Conservation (phyloP, 1,140 invertebrate species). For the Apis cerana region DNA sequence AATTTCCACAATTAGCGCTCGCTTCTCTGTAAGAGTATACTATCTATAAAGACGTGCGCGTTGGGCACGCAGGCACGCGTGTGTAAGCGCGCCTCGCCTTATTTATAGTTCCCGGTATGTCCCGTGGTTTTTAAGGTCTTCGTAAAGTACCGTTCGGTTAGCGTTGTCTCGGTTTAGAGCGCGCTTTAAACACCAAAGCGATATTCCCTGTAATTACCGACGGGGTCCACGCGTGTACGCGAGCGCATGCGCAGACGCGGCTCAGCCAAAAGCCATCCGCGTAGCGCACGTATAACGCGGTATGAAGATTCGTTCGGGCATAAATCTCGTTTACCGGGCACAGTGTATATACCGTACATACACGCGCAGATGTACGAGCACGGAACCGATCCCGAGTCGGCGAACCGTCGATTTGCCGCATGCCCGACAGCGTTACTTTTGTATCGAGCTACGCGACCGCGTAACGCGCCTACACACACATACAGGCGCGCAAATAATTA, state of each 20-base stretch:
- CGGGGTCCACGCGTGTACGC: not conserved
- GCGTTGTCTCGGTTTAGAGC: not conserved
- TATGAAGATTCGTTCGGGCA: conserved; percentile 10
- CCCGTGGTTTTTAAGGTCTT: conserved; percentile 32
- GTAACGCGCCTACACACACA: conserved; percentile 48
- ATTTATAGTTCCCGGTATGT: conserved; percentile 46
- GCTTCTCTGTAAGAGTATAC: conserved; percentile 3
- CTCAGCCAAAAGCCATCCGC: not conserved
- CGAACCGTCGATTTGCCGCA: conserved; percentile 51
- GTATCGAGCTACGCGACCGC: conserved; percentile 40
- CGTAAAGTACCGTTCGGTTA: conserved; percentile 9
- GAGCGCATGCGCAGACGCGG: not conserved
- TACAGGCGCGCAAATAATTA: conserved; percentile 39
- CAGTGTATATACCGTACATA: not conserved
- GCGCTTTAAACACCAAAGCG: no score
- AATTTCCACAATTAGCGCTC: conserved; percentile 32
- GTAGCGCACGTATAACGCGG: not conserved
- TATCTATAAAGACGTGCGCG: not conserved
- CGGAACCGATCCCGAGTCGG: conserved; percentile 50
- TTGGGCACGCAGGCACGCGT: not conserved
- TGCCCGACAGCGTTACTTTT: conserved; percentile 46
- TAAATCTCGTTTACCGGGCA: conserved; percentile 13
- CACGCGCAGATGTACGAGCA: not conserved
- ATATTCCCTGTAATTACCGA: not conserved
- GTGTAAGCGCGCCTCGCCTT: conserved; percentile 9